These are phyloP conservation scores for Pseudococcus viburni DNA, from an alignment of 2,888 invertebrate species.

Conservation along the genomic window DNA sequence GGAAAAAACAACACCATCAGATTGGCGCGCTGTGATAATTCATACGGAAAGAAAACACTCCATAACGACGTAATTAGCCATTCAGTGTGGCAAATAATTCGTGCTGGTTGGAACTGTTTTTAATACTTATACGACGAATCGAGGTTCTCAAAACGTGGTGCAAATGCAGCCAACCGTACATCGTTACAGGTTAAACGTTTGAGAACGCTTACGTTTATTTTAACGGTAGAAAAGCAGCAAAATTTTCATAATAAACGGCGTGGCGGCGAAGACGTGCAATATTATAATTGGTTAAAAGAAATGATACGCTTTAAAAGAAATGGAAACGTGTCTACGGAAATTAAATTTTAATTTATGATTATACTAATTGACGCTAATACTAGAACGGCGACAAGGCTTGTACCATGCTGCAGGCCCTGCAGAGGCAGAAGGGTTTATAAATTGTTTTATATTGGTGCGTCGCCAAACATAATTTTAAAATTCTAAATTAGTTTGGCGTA, in stretches of 20 bases:
- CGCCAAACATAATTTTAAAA: slow-evolving; percentile 65
- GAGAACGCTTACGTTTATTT: slow-evolving; percentile 42
- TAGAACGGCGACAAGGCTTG: slow-evolving; percentile 50
- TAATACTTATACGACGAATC: slow-evolving; percentile 31
- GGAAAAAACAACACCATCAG: background rate
- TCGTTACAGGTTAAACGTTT: slow-evolving; percentile 13
- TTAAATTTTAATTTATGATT: slow-evolving; percentile 64
- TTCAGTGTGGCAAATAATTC: slow-evolving; percentile 62
- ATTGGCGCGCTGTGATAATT: slow-evolving; percentile 59
- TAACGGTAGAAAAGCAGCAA: slow-evolving; percentile 22
- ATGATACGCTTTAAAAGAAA: slow-evolving; percentile 49
- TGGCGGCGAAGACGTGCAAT: slow-evolving; percentile 19
- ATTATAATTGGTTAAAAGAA: slow-evolving; percentile 59
- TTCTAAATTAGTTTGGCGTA: slow-evolving; percentile 64
- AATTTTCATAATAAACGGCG: slow-evolving; percentile 38
- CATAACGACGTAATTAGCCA: slow-evolving; percentile 65
- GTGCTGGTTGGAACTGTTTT: slow-evolving; percentile 56
- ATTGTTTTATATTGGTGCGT: slow-evolving; percentile 65
- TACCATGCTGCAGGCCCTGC: slow-evolving; percentile 5
- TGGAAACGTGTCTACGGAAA: slow-evolving; percentile 56
- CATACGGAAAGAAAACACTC: slow-evolving; percentile 59
- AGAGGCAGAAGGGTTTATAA: slow-evolving; percentile 54
- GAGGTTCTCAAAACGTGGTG: slow-evolving; percentile 34
- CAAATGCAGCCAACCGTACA: background rate
- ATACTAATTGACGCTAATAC: slow-evolving; percentile 65